phyloP scores from a whole-genome alignment of 2,113 vertebrate genomes.

The Rhipidura dahli region DNA sequence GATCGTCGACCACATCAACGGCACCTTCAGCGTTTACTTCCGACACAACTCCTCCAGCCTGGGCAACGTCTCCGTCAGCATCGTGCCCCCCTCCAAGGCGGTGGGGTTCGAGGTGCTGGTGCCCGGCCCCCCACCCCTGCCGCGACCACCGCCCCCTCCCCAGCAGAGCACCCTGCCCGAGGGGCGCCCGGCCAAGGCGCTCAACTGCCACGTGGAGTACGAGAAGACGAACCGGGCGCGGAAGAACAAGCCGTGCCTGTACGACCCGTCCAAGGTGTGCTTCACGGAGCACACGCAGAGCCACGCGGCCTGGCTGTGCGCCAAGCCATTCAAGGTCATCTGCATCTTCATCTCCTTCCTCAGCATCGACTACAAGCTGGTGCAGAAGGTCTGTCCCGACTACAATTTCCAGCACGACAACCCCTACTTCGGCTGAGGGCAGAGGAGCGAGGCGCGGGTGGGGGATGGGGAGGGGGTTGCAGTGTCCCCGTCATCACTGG shows the following conservation, averaged over 20 bases:
- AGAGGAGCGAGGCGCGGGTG: rapidly evolving
- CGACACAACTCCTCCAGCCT: slow-evolving; percentile 95
- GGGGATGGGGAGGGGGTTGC: rapidly evolving
- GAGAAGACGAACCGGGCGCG: slow-evolving; percentile 94
- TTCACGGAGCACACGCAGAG: slow-evolving; percentile 97
- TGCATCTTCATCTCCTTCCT: slow-evolving; percentile 99
- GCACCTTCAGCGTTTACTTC: slow-evolving; percentile 97
- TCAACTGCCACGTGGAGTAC: slow-evolving; percentile 96
- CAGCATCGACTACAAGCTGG: slow-evolving; percentile 97
- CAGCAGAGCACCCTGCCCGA: slow-evolving; percentile 84
- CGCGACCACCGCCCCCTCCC: background rate
- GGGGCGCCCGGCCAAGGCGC: slow-evolving; percentile 85
- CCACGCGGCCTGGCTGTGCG: slow-evolving; percentile 93
- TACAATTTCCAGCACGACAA: slow-evolving; percentile 98
- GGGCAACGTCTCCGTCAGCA: slow-evolving; percentile 92
- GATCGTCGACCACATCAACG: slow-evolving; percentile 97
- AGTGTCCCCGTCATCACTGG: background rate
- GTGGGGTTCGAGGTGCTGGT: slow-evolving; percentile 89
- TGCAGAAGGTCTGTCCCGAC: slow-evolving; percentile 98
- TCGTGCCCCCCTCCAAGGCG: slow-evolving; percentile 89
- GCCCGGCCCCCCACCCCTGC: slow-evolving; percentile 9
- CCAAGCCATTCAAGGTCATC: slow-evolving; percentile 99
- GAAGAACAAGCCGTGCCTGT: slow-evolving; percentile 93
- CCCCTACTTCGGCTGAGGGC: slow-evolving; percentile 85
- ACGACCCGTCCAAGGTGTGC: slow-evolving; percentile 93